Conservation (phyloP, 2,797 vertebrate species). For the Ctenopoma multispine region DNA sequence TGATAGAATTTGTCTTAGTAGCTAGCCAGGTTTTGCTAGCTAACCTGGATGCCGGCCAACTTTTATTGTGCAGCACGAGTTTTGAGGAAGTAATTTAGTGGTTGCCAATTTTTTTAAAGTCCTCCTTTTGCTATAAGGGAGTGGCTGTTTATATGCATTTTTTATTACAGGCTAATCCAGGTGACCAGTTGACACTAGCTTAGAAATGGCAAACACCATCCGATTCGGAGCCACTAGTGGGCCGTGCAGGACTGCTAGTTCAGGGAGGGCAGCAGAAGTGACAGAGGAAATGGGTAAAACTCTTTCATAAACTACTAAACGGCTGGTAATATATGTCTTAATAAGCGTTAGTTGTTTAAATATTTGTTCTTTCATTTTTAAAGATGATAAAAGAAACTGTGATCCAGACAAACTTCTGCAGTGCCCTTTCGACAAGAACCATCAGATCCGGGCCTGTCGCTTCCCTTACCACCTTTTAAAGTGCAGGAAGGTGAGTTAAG, state of each 20-base stretch:
- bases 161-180: too few relatives aligned
- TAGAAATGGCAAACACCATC: constrained; percentile 36
- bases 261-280: neutral
- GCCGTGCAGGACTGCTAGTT: neutral
- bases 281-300: constrained; percentile 40
- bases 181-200: neutral
- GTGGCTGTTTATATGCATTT: too few relatives aligned
- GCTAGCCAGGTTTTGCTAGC: too few relatives aligned
- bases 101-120: too few relatives aligned
- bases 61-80: too few relatives aligned
- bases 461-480: constrained; percentile 92
- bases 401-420: constrained; percentile 88
- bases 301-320: neutral
- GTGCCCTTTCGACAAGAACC: constrained; percentile 91
- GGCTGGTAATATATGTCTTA: neutral
- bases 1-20: too few relatives aligned
- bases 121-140: too few relatives aligned
- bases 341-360: neutral
- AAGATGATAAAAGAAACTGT: constrained; percentile 41
- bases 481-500: constrained; percentile 87
- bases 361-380: neutral
- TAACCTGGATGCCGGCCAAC: too few relatives aligned
- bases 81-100: too few relatives aligned
- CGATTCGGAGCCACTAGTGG: constrained; percentile 3
- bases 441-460: constrained; percentile 88